Conservation (phyloP, 1,140 invertebrate genomes). For the Condylostylus longicornis region DNA sequence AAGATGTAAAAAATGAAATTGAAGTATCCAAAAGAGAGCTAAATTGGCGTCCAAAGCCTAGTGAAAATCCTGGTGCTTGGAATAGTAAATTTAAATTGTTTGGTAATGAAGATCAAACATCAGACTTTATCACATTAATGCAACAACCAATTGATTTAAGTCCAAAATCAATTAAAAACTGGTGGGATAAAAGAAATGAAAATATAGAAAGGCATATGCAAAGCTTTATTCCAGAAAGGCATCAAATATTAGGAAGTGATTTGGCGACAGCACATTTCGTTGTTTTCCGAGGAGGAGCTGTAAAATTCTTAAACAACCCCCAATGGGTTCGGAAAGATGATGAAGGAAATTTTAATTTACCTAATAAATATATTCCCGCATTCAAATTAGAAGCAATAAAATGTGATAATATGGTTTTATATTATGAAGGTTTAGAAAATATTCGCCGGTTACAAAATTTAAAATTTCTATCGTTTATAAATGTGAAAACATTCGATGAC, state of each 20-base stretch:
- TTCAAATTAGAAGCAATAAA: slow-evolving; percentile 53
- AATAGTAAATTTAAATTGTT: slow-evolving; percentile 33
- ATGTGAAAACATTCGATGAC: slow-evolving; percentile 52
- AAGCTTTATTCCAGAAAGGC: slow-evolving; percentile 32
- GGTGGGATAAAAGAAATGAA: slow-evolving; percentile 31
- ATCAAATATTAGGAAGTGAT: slow-evolving; percentile 45
- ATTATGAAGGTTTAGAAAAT: slow-evolving; percentile 58
- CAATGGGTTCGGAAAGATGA: slow-evolving; percentile 41
- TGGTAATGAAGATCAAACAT: slow-evolving; percentile 29
- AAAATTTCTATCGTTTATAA: slow-evolving; percentile 47
- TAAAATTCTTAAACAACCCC: slow-evolving; percentile 39
- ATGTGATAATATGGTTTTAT: slow-evolving; percentile 41
- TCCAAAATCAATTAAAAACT: slow-evolving; percentile 28
- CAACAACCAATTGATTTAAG: slow-evolving; percentile 35
- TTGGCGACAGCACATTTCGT: slow-evolving; percentile 62
- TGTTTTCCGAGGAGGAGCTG: slow-evolving; percentile 44
- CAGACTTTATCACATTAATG: slow-evolving; percentile 30
- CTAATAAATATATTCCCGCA: slow-evolving; percentile 35
- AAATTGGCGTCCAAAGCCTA: slow-evolving; percentile 32
- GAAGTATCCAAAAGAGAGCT: slow-evolving; percentile 27
- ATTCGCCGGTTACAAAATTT: slow-evolving; percentile 42
- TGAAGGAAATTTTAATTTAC: slow-evolving; percentile 38
- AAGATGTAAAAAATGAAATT: slow-evolving; percentile 19
- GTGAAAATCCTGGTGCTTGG: slow-evolving; percentile 30
- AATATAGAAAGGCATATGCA: slow-evolving; percentile 29